Base-by-base conservation (phyloP, 2,888 invertebrate genomes). In the Acrobasis repandana region DNA sequence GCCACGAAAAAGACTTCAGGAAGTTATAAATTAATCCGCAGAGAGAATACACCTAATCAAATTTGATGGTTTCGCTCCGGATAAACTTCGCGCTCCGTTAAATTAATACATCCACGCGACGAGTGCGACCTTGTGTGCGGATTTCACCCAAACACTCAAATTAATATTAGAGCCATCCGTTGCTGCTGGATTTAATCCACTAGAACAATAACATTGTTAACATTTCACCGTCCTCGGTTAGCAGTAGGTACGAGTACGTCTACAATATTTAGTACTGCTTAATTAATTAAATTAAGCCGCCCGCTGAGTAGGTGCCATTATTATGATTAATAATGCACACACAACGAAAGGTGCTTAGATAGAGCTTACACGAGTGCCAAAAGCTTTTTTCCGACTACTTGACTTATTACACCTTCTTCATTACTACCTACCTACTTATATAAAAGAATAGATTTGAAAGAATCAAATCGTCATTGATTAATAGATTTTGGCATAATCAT, bases 121-220 rank as follows among this genome's bases (percentile, higher is more conserved):
- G 78, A 80, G 70, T 70, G 68, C 79, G 78, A 81, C 80, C 81
- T 83, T 77, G 80, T 77, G 78, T 77, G 73, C 73, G 80, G 80
- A 80, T 86, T 83, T 79, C 76, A 75, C 74, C 78, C 77, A 82
- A 86, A 86, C 83, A 83, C 84, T 83, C 78, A 82, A 86, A 87
- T 88, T 83, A 87, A 86, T 86, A 84, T 86, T 76, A 80, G 77
- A 80, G 75, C 76, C 77, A 83, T 79, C 76, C 77, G 73, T 76
- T 71, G 74, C 72, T 79, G 77, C 76, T 74, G 79, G 83, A 86
- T 87, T 86, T 79, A 89, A 89, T 89, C 84, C 82, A 80, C 80
- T 81, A 82, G 77, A 86, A 87, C 84, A 87, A 86, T 88, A 88
- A 85, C 84, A 85, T 83, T 85, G 86, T 88, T 88, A 88, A 83